Conservation (phyloP, 2,113 vertebrate genomes). For the Serinus canaria region DNA sequence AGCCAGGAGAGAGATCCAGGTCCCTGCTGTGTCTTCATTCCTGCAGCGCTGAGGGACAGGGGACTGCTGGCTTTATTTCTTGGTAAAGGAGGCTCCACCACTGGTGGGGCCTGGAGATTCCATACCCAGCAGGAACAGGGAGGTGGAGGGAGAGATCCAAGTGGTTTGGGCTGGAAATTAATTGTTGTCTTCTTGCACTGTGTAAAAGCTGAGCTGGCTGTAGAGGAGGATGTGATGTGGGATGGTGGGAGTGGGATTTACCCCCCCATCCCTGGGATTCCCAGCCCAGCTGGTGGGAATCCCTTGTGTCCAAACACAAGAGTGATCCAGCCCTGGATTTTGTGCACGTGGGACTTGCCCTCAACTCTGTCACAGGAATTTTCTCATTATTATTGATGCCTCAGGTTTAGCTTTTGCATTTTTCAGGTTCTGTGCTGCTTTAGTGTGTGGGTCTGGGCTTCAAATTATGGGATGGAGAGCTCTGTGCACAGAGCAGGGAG, state of each 20-base stretch:
- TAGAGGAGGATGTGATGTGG: background rate
- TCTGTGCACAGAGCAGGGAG: background rate
- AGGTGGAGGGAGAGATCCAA: background rate
- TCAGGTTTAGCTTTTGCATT: background rate
- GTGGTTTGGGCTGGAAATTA: accelerated
- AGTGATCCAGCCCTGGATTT: background rate
- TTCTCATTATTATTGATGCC: background rate
- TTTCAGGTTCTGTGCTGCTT: background rate
- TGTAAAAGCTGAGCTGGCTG: accelerated
- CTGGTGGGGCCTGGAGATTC: background rate
- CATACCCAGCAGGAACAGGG: background rate
- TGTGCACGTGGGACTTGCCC: accelerated
- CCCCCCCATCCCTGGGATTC: background rate
- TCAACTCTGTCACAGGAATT: background rate
- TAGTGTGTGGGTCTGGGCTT: background rate
- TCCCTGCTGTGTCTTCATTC: background rate
- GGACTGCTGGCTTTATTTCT: background rate
- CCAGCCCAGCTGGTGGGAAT: background rate
- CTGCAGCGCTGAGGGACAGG: background rate
- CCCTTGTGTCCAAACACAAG: background rate
- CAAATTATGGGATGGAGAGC: background rate
- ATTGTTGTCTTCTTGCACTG: background rate
- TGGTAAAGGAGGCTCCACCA: background rate
- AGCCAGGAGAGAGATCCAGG: background rate
- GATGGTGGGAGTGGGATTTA: background rate